Conservation (phyloP, 2,113 vertebrate genomes). For the Oncorhynchus gorbuscha region DNA sequence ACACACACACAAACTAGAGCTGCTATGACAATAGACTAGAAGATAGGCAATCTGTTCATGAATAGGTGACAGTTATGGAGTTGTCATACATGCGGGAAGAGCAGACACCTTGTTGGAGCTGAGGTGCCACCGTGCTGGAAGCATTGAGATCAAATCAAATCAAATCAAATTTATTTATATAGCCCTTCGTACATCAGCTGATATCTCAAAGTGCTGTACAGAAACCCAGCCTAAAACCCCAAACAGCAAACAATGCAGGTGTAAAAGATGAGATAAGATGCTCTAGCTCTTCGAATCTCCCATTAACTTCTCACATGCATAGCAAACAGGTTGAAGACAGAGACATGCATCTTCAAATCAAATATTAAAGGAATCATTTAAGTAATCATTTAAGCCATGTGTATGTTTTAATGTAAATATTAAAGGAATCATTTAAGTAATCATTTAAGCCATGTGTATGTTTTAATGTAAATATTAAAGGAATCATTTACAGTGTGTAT, state of each 20-base stretch:
- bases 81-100: constrained; percentile 4
- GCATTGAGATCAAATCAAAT: too few relatives aligned
- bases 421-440: too few relatives aligned
- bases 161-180: too few relatives aligned
- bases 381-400: too few relatives aligned
- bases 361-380: constrained; percentile 13
- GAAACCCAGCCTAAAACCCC: too few relatives aligned
- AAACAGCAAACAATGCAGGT: too few relatives aligned
- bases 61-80: constrained; percentile 9
- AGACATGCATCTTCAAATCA: constrained; percentile 21
- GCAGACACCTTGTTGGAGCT: constrained; percentile 15
- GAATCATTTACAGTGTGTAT: too few relatives aligned
- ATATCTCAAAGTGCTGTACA: too few relatives aligned
- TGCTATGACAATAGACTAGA: neutral
- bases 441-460: too few relatives aligned
- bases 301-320: neutral
- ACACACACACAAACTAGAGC: neutral
- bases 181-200: too few relatives aligned
- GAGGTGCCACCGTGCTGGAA: neutral
- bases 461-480: too few relatives aligned
- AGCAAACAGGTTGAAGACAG: neutral
- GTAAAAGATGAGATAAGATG: neutral
- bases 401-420: too few relatives aligned
- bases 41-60: neutral
- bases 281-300: neutral